phyloP scores from a whole-genome alignment of 2,797 vertebrate genomes.

The Sebastes hopkinsi region DNA sequence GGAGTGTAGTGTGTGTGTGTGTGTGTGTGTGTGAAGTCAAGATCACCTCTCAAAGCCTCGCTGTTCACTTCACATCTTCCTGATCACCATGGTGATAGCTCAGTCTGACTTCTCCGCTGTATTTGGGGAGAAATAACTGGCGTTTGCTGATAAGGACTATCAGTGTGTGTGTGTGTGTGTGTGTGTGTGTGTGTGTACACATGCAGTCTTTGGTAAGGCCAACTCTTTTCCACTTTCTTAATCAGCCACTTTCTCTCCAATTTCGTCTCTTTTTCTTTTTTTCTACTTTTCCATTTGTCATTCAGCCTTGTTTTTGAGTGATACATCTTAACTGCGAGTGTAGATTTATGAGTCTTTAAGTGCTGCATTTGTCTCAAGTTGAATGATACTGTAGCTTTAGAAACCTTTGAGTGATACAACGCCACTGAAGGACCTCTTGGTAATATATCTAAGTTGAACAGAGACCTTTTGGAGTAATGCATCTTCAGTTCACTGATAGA shows the following conservation, averaged over 20 bases:
- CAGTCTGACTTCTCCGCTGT: not conserved
- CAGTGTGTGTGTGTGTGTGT: not conserved
- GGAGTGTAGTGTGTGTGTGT: not conserved
- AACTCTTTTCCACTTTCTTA: not conserved
- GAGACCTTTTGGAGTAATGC: constrained; percentile 31
- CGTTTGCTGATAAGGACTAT: constrained; percentile 34
- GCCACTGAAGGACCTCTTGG: not conserved
- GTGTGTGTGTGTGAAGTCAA: constrained; percentile 9
- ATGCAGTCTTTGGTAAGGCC: not conserved
- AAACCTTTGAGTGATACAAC: not conserved
- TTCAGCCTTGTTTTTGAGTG: not conserved
- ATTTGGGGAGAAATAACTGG: constrained; percentile 25
- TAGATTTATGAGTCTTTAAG: not conserved
- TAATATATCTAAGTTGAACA: constrained; percentile 20
- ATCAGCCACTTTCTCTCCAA: not conserved
- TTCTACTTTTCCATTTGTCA: not conserved
- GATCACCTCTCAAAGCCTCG: constrained; percentile 27
- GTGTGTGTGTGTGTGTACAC: not conserved
- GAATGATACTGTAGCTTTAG: constrained; percentile 1
- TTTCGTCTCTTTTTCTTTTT: not conserved
- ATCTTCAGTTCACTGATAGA: constrained; percentile 46
- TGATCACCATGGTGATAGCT: constrained; percentile 50
- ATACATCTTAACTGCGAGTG: not conserved
- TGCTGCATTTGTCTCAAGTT: not conserved
- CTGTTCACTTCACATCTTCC: constrained; percentile 43